Conservation (phyloP, 2,888 invertebrate genomes). For the Blera fallax region DNA sequence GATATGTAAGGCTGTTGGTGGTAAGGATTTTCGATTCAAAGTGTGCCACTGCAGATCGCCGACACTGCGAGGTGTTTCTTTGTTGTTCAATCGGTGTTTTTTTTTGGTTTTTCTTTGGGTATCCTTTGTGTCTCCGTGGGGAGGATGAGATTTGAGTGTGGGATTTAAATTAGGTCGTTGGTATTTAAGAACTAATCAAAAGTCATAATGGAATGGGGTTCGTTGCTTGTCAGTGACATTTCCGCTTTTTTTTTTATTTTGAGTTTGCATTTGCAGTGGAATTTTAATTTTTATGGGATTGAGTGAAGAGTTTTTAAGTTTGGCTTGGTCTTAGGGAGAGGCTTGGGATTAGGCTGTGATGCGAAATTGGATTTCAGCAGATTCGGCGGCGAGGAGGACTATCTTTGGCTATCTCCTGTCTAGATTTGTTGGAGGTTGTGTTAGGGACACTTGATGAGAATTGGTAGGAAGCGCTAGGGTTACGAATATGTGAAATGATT, state of each 20-base stretch:
- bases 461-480: too few relatives aligned
- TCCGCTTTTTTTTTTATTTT: slow-evolving; percentile 24
- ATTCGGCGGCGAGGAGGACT: too few relatives aligned
- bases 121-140: neutral
- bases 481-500: too few relatives aligned
- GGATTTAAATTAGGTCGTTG: slow-evolving; percentile 69
- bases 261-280: neutral
- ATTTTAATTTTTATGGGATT: neutral
- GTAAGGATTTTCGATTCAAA: slow-evolving; percentile 53
- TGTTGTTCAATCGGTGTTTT: slow-evolving; percentile 42
- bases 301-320: neutral
- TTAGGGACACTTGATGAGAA: too few relatives aligned
- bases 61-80: slow-evolving; percentile 60
- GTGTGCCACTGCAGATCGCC: slow-evolving; percentile 66
- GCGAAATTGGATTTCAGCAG: too few relatives aligned
- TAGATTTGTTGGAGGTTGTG: too few relatives aligned
- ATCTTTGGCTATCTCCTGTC: too few relatives aligned
- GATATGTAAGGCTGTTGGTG: slow-evolving; percentile 44
- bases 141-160: slow-evolving; percentile 13
- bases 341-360: neutral
- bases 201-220: slow-evolving; percentile 34
- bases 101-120: neutral
- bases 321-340: neutral
- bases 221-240: slow-evolving; percentile 41
- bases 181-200: slow-evolving; percentile 67